Evolutionary conservation across 2,113 vertebrate species (phyloP).

Genomic region (Halichoerus grypus): DNA sequence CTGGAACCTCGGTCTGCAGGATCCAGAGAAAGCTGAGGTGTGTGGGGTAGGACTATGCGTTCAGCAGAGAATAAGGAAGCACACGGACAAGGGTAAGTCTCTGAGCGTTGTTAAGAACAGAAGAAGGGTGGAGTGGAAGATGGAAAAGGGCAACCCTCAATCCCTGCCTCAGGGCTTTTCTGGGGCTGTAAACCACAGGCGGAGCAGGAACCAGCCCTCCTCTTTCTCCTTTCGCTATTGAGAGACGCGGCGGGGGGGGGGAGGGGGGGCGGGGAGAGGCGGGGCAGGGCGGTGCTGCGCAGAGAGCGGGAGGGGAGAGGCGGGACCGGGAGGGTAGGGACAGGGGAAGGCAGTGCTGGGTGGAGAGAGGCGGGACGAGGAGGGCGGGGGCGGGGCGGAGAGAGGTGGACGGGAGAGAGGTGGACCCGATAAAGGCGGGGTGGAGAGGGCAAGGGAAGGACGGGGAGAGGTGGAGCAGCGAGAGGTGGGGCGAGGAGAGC

Average conservation of each 20-base stretch:
- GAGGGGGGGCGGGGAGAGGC: background rate
- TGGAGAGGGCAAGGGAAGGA: accelerated
- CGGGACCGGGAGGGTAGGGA: too few relatives aligned
- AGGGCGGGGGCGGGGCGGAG: too few relatives aligned
- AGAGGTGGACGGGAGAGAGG: background rate
- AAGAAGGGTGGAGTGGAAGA: background rate
- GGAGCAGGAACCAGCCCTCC: accelerated
- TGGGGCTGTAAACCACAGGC: background rate
- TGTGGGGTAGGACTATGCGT: background rate
- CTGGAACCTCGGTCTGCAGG: background rate
- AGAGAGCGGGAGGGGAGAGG: too few relatives aligned
- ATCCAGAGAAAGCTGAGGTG: background rate
- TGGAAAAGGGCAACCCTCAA: background rate
- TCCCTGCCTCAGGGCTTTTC: background rate
- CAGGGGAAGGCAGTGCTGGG: background rate
- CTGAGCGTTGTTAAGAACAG: background rate
- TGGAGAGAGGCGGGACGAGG: too few relatives aligned
- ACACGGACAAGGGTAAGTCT: background rate
- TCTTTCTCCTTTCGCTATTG: background rate
- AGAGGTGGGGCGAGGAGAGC: too few relatives aligned
- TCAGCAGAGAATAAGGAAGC: background rate
- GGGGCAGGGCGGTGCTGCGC: accelerated
- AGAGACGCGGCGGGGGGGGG: too few relatives aligned
- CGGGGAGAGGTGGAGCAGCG: background rate
- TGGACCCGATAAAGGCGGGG: background rate